A percentile compares a stretch with the other conserved stretches of the same genome.
Conservation (phyloP, 2,888 invertebrate genomes). For the Drosophila engyochracea region DNA sequence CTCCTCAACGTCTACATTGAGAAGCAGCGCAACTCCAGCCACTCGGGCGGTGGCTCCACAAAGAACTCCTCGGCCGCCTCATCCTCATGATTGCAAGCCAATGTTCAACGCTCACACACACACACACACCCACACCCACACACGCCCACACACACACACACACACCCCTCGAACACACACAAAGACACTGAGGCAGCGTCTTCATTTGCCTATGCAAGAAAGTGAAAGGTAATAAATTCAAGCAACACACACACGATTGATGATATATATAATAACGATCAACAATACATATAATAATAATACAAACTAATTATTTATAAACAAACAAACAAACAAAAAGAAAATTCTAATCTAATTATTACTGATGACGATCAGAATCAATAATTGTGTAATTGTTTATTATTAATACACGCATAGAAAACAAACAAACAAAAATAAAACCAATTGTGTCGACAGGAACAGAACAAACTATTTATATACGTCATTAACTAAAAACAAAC, state of each 20-base stretch:
- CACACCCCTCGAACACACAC: constrained; percentile 29
- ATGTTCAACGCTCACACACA: constrained; percentile 32
- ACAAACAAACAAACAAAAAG: constrained; percentile 1
- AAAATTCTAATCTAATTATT: constrained; percentile 57
- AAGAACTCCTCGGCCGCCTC: constrained; percentile 83
- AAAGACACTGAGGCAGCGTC: constrained; percentile 47
- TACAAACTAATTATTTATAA: constrained; percentile 74
- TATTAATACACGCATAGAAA: constrained; percentile 43
- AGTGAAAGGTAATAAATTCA: constrained; percentile 33
- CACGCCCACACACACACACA: constrained; percentile 16
- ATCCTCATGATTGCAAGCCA: constrained; percentile 81
- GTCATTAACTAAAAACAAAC: constrained; percentile 39
- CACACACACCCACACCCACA: constrained; percentile 28
- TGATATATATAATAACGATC: constrained; percentile 51
- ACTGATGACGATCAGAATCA: constrained; percentile 31
- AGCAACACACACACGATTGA: constrained; percentile 33
- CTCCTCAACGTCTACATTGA: constrained; percentile 83
- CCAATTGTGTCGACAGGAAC: constrained; percentile 39
- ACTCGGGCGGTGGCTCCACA: constrained; percentile 80
- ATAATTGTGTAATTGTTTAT: constrained; percentile 61
- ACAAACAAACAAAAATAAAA: constrained; percentile 21
- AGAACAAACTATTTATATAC: constrained; percentile 73
- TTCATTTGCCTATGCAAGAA: constrained; percentile 43
- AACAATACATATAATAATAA: constrained; percentile 23
- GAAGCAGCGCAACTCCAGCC: constrained; percentile 76